Evolutionary conservation across 2,797 vertebrate genomes (phyloP), one percentile per base, ranked within the genome.

Genomic region (Lemur catta): DNA sequence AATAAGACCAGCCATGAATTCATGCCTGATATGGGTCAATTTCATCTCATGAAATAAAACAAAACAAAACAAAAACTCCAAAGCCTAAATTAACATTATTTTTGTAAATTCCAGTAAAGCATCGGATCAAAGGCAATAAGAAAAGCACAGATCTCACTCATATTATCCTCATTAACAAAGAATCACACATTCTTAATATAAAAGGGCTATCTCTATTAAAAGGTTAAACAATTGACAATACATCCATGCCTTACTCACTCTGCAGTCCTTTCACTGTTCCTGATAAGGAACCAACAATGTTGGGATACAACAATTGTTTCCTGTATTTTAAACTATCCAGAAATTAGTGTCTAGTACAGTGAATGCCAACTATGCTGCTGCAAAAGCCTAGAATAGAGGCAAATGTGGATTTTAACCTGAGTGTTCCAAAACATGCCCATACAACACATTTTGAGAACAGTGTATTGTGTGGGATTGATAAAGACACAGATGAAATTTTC

Each of bases 401-500:
- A 30, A 84, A 30, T 0, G 0, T 2, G 12, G 15, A 76, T 20
- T 63, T 20, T 50, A 18, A 55, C 0, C 24, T 20, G 46, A 78
- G 2, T 52, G 33, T 41, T 48, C 18, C 8, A 63, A 89, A 59
- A 55, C 35, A 2, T 2, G 8, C 8, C 20, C 65, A 61, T 10
- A 18, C 35, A 52, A 4, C 15, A 15, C 6, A 59, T 46, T 81
- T 15, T 22, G 52, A 69, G 43, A 38, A 35, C 33, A n/a, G 38
- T 46, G 1, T 57, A 15, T 28, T 20, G 20, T 1, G 24, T 2
- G 41, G 24, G 9, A 33, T 8, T 41, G 11, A 14, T 2, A 76
- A 48, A 26, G 0, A 33, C 0, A 6, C 8, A 61, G 6, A 1
- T 38, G 24, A 11, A 12, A 52, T 4, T 26, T n/a, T n/a, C 50